A percentile compares a stretch with the other conserved stretches of the same genome.
phyloP scores from a whole-genome alignment of 2,797 vertebrate genomes.

The Argentina silus region DNA sequence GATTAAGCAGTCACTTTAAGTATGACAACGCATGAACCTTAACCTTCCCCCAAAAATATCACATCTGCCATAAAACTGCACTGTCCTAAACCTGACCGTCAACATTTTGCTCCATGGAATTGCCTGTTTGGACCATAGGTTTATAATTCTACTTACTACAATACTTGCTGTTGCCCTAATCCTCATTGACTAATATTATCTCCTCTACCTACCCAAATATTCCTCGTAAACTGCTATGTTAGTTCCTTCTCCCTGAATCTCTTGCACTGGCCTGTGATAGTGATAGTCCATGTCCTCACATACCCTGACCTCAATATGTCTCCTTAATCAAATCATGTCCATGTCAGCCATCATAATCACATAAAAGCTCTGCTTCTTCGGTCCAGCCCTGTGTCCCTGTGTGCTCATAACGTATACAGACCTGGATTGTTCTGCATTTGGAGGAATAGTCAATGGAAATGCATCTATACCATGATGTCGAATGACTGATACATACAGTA shows the following conservation, averaged over 20 bases:
- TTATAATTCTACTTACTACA: no score
- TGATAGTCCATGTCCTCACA: slow-evolving; percentile 46
- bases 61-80: not conserved
- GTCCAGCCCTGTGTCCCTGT: slow-evolving; percentile 23
- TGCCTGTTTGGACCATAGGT: no score
- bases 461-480: not conserved
- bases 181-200: not conserved
- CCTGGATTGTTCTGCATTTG: slow-evolving; percentile 34
- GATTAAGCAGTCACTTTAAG: no score
- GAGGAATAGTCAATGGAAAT: not conserved
- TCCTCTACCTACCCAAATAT: not conserved
- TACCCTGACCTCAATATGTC: slow-evolving; percentile 51
- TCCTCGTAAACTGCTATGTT: not conserved
- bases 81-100: not conserved
- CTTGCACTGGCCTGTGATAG: slow-evolving; percentile 10
- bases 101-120: no score
- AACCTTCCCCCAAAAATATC: not conserved
- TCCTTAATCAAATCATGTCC: slow-evolving; percentile 47
- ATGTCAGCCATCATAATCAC: slow-evolving; percentile 37
- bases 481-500: not conserved
- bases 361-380: slow-evolving; percentile 24
- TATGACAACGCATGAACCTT: no score
- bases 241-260: not conserved
- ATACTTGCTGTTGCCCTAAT: not conserved
- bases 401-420: slow-evolving; percentile 33